Evolutionary conservation across 2,888 invertebrate genomes (phyloP).

Genomic region (Ormyrus nitidulus): DNA sequence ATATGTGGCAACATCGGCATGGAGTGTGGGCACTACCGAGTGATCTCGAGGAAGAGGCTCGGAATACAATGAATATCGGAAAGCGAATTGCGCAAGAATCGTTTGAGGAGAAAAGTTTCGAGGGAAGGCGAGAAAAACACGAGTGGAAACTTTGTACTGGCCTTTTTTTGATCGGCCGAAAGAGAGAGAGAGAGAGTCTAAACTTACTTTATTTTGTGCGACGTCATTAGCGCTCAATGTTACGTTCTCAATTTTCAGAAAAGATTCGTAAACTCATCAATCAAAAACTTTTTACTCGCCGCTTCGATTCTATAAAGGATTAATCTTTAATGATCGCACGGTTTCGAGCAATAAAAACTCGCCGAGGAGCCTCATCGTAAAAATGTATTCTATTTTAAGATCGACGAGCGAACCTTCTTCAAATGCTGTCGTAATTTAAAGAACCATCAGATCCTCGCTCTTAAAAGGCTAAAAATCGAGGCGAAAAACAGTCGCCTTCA

Average conservation of each 20-base stretch:
- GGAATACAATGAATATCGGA: neutral
- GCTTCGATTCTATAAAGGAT: conserved; percentile 35
- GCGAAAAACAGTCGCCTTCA: too few relatives aligned
- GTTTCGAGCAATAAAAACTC: conserved; percentile 34
- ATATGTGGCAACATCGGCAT: too few relatives aligned
- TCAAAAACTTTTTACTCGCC: conserved; percentile 46
- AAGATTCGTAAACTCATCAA: conserved; percentile 53
- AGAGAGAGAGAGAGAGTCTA: neutral
- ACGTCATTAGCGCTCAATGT: conserved; percentile 45
- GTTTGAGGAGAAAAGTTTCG: too few relatives aligned
- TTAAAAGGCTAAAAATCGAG: too few relatives aligned
- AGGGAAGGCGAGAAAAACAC: too few relatives aligned
- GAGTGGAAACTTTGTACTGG: too few relatives aligned
- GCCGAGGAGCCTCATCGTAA: conserved; percentile 23
- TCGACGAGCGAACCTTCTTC: neutral
- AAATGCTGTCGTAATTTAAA: conserved; percentile 20
- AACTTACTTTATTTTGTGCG: conserved; percentile 39
- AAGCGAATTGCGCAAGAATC: neutral
- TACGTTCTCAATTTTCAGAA: conserved; percentile 53
- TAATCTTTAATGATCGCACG: conserved; percentile 43
- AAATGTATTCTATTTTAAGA: conserved; percentile 38
- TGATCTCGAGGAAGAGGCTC: too few relatives aligned
- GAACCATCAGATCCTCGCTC: neutral
- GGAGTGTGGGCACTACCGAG: too few relatives aligned
- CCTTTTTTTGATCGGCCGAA: neutral